A percentile compares a stretch with the other conserved stretches of the same genome.
phyloP scores from a whole-genome alignment of 1,140 invertebrate species.

The Pollicipes pollicipes region DNA sequence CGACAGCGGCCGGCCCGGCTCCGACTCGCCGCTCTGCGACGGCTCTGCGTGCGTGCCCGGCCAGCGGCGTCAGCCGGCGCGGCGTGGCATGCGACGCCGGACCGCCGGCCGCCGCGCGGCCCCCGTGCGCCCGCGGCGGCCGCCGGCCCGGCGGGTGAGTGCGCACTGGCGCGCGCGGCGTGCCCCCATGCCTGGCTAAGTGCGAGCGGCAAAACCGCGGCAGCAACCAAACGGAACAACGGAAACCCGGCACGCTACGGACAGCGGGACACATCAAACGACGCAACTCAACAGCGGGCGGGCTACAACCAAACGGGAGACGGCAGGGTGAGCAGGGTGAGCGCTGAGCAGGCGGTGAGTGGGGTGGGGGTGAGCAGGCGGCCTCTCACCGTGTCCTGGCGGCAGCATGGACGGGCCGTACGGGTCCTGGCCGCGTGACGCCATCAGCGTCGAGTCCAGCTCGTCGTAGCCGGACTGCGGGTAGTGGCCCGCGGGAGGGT shows the following conservation, averaged over 20 bases:
- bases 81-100: neutral
- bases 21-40: neutral
- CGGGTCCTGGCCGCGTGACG: slow-evolving; percentile 26
- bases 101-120: neutral
- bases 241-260: too few species aligned
- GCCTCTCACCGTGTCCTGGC: neutral
- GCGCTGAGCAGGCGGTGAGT: too few species aligned
- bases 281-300: too few species aligned
- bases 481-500: neutral
- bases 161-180: too few species aligned
- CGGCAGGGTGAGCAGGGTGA: too few species aligned
- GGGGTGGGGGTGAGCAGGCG: too few species aligned
- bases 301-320: too few species aligned
- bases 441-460: slow-evolving; percentile 37
- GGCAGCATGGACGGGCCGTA: neutral
- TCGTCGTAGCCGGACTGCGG: slow-evolving; percentile 43
- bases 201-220: too few species aligned
- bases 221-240: too few species aligned
- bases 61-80: neutral
- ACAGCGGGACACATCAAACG: too few species aligned
- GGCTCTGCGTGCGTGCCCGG: neutral
- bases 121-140: neutral
- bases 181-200: too few species aligned
- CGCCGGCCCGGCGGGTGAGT: too few species aligned
- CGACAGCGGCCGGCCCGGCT: slow-evolving; percentile 5